A percentile compares a stretch with the other conserved stretches of the same genome.
These are phyloP conservation scores for Larimichthys polyactis DNA, from an alignment of 2,113 vertebrate genomes.

Conservation along the genomic window DNA sequence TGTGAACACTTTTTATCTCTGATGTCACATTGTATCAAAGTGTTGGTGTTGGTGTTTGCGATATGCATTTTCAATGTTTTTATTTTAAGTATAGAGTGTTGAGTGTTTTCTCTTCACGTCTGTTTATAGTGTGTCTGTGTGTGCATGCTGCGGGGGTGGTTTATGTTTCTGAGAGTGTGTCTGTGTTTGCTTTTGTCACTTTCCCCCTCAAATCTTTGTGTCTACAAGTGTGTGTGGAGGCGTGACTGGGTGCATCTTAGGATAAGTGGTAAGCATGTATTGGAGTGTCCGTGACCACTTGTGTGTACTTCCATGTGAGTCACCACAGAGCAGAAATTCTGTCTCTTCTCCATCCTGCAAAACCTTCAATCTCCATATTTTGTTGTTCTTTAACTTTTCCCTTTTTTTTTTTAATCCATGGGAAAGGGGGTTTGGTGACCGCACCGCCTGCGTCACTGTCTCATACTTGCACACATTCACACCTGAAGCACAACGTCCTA, in stretches of 20 bases:
- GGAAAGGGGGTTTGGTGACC: constrained; percentile 47
- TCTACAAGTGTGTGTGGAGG: not conserved
- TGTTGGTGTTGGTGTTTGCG: not conserved
- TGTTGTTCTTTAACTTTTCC: constrained; percentile 43
- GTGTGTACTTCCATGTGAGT: constrained; percentile 10
- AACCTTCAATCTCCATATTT: constrained; percentile 28
- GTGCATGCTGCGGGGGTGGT: not conserved
- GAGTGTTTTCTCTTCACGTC: not conserved
- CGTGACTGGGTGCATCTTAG: constrained; percentile 35
- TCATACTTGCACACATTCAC: constrained; percentile 35
- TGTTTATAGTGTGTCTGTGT: not conserved
- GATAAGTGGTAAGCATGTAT: constrained; percentile 43
- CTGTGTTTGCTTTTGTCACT: constrained; percentile 22
- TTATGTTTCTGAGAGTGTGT: constrained; percentile 5
- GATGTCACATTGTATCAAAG: not conserved
- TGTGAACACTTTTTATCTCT: not conserved
- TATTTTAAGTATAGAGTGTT: not conserved
- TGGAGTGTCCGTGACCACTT: constrained; percentile 35
- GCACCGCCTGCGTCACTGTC: not conserved
- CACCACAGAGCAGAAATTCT: constrained; percentile 15
- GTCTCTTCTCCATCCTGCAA: constrained; percentile 20
- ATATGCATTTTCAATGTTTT: not conserved
- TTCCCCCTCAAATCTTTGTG: not conserved
- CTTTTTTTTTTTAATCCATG: constrained; percentile 60
- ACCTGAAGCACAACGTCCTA: constrained; percentile 17